phyloP scores from a whole-genome alignment of 2,797 vertebrate species.

The Borostomias antarcticus region DNA sequence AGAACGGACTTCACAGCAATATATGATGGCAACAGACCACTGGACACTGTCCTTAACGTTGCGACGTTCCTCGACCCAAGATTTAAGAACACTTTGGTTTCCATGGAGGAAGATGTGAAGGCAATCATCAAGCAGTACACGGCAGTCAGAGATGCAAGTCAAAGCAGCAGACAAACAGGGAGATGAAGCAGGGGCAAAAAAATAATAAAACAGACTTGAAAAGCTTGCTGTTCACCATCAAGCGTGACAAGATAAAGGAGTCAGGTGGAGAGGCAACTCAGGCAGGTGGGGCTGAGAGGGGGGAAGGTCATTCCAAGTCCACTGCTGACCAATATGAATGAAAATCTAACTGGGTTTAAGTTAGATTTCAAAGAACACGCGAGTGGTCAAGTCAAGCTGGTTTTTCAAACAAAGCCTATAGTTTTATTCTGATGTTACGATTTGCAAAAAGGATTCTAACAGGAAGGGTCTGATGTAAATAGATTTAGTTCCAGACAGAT shows the following conservation, averaged over 20 bases:
- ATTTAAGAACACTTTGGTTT: constrained; percentile 16
- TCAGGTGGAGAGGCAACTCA: not conserved
- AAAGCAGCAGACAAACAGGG: not conserved
- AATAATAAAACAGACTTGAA: not conserved
- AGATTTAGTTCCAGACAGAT: too few species aligned
- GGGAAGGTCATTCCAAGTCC: not conserved
- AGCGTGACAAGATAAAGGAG: not conserved
- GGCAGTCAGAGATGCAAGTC: not conserved
- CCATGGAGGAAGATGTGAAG: constrained; percentile 9
- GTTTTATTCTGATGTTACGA: too few species aligned
- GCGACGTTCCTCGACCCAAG: constrained; percentile 12
- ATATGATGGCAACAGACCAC: not conserved
- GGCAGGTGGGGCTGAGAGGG: not conserved
- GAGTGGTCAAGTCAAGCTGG: too few species aligned
- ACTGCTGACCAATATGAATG: not conserved
- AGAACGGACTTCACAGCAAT: not conserved
- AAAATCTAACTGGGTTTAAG: too few species aligned
- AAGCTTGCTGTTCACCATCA: not conserved
- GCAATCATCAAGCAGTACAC: too few species aligned
- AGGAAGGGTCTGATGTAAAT: too few species aligned
- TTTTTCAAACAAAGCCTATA: too few species aligned
- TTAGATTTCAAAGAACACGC: too few species aligned
- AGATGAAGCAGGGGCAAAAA: not conserved
- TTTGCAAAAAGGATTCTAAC: too few species aligned
- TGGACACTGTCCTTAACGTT: constrained; percentile 4